phyloP scores from a whole-genome alignment of 2,797 vertebrate species.

The Holocentrus rufus region DNA sequence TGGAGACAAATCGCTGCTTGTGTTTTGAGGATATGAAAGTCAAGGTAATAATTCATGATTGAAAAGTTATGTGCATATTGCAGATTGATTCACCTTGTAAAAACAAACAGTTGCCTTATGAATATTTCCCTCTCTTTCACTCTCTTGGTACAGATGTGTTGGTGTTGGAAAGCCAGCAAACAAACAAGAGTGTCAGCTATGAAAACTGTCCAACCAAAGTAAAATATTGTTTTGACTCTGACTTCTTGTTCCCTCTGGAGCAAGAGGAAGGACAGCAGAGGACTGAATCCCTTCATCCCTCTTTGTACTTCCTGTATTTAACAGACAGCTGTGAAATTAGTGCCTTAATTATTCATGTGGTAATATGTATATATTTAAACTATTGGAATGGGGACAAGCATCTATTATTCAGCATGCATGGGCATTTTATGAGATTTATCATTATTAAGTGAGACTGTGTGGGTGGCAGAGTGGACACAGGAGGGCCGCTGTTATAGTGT shows the following conservation, averaged over 20 bases:
- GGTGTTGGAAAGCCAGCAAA: too few relatives aligned
- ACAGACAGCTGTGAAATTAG: slow-evolving; percentile 63
- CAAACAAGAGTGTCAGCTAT: background rate
- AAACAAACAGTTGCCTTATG: too few relatives aligned
- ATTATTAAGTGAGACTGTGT: slow-evolving; percentile 62
- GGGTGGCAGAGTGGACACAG: slow-evolving; percentile 49
- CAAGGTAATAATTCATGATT: too few relatives aligned
- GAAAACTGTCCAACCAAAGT: background rate
- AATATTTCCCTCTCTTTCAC: too few relatives aligned
- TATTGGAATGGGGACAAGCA: slow-evolving; percentile 58
- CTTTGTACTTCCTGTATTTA: slow-evolving; percentile 2
- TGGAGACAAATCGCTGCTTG: too few relatives aligned
- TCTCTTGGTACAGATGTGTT: too few relatives aligned
- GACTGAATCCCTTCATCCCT: background rate
- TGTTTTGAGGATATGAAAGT: too few relatives aligned
- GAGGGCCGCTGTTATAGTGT: slow-evolving; percentile 16
- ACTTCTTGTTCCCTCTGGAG: background rate
- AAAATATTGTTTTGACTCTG: background rate
- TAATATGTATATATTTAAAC: slow-evolving; percentile 75
- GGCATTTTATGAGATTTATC: slow-evolving; percentile 62
- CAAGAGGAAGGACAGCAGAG: too few relatives aligned
- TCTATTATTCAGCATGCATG: slow-evolving; percentile 64
- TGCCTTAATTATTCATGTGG: slow-evolving; percentile 64
- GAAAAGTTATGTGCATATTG: too few relatives aligned
- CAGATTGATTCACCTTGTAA: too few relatives aligned